Conservation (phyloP, 2,113 vertebrate species). For the Aegotheles bennettii region DNA sequence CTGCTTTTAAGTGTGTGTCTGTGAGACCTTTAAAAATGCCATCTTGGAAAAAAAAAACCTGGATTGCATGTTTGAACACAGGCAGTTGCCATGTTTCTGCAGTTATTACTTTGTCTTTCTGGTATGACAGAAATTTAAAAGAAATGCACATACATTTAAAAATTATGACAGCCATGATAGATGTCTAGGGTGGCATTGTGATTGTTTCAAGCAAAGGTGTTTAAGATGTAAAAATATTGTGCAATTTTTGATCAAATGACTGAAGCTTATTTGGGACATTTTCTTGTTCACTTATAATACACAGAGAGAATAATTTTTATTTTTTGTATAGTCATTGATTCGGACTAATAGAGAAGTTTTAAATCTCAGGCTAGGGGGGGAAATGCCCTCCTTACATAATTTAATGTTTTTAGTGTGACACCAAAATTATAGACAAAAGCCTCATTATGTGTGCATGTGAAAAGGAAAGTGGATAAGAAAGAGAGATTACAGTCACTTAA, state of each 20-base stretch:
- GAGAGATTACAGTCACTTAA: slow-evolving; percentile 50
- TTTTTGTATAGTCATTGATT: neutral
- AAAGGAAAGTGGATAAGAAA: slow-evolving; percentile 53
- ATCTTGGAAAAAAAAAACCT: neutral
- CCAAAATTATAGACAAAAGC: slow-evolving; percentile 46
- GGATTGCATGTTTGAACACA: slow-evolving; percentile 2
- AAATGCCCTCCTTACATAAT: neutral
- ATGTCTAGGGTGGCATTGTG: neutral
- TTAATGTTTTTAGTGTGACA: slow-evolving; percentile 21
- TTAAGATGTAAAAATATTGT: neutral
- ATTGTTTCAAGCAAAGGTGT: neutral
- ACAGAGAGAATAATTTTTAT: neutral
- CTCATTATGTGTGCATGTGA: slow-evolving; percentile 12
- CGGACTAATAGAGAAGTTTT: slow-evolving; percentile 9
- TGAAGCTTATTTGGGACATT: neutral
- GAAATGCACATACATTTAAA: neutral
- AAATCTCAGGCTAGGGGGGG: neutral
- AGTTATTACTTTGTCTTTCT: slow-evolving; percentile 11
- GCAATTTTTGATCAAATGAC: slow-evolving; percentile 5
- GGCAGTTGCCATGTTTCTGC: neutral
- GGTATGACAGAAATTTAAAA: slow-evolving; percentile 7
- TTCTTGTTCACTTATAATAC: neutral
- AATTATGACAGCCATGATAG: neutral
- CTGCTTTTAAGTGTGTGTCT: slow-evolving; percentile 29
- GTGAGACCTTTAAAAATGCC: slow-evolving; percentile 7